Percentiles rank a stretch among this genome's conserved stretches.
Conservation (phyloP, 92 coral and sea anemone species). For the Meandrina meandrites region DNA sequence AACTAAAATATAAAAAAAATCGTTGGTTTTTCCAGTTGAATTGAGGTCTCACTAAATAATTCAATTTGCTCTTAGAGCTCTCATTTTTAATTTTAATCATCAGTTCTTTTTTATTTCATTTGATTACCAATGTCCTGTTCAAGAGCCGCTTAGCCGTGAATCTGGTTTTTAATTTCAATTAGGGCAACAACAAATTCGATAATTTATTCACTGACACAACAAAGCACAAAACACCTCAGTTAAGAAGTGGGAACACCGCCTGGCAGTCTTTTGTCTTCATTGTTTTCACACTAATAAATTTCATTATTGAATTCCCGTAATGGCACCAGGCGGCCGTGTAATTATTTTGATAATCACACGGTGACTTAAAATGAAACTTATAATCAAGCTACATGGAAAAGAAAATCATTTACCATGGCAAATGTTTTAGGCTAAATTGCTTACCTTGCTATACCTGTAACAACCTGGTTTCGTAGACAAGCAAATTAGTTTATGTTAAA, state of each 20-base stretch:
- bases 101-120: neutral
- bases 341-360: neutral
- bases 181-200: neutral
- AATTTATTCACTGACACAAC: constrained; percentile 1
- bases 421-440: neutral
- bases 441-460: neutral
- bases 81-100: neutral
- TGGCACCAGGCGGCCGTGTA: neutral
- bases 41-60: neutral
- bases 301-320: neutral
- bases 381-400: neutral
- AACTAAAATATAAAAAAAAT: neutral
- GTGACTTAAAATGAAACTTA: neutral
- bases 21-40: neutral
- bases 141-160: constrained; percentile 1
- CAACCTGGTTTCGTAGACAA: neutral
- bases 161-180: constrained; percentile 1
- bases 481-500: too few relatives aligned
- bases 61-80: neutral
- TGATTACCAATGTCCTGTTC: neutral
- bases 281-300: too few relatives aligned
- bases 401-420: neutral
- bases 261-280: neutral
- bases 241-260: neutral
- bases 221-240: neutral